Base-by-base conservation (phyloP, 2,113 vertebrate genomes). In the Thamnaconus septentrionalis region DNA sequence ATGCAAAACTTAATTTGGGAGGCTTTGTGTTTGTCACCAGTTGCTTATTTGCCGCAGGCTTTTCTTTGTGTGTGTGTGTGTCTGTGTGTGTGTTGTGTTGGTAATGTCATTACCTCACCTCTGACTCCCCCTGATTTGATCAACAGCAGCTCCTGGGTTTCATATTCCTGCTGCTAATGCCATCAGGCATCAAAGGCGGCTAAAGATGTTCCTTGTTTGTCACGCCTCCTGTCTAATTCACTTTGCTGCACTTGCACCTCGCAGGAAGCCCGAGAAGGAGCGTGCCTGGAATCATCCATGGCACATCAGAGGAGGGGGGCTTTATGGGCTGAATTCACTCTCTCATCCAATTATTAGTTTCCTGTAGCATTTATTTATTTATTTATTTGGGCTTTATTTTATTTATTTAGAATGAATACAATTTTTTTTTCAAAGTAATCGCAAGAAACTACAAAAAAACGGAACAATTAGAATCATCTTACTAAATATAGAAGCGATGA, bases 61-160 rank as follows among this genome's bases (percentile, higher is more conserved):
- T 11, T 39, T n/a, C 3, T 41, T 41, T 56, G 4, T 58, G 5
- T 18, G 1, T 31, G 10, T 40, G 43, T 31, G 9, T 39, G 6
- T 48, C 7, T 56, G 54, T 56, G 46, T 63, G 12, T 53, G 41
- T 58, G 57, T 9, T 52, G 39, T 52, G 55, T 49, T 45, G n/a
- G 59, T 82, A 75, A 87, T 69, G n/a, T 59, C 43, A 81, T 90
- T 84, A 80, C 56, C 58, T 67, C 45, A 31, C 47, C 63, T 78
- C 65, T 82, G 71, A 71, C 73, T 81, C n/a, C 63, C 53, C 9
- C 62, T 85, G 70, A 89, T 87, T 64, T 62, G 67, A 88, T 88
- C 75, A 82, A 3, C 45, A 49, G 64, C 47, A 47, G 76, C 78
- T 84, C 66, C 64, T 79, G 74, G 81, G 62, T 78, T 83, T 82